Evolutionary conservation across 2,797 vertebrate genomes (phyloP).

Genomic region (Coilia nasus): DNA sequence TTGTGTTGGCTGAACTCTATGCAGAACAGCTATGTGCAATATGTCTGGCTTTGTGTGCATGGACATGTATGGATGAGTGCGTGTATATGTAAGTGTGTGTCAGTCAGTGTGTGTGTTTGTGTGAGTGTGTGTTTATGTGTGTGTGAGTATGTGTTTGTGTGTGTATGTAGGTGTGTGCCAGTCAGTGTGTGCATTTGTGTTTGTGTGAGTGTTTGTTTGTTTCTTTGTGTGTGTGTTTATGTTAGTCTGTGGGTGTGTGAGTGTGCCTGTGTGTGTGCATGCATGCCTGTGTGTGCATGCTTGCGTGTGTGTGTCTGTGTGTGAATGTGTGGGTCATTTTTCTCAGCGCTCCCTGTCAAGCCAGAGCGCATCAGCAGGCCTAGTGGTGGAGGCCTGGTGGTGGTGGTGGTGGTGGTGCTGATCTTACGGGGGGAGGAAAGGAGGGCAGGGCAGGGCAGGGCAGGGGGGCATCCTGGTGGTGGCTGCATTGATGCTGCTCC

Average conservation of each 20-base stretch:
- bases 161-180: too few species aligned
- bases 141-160: background rate
- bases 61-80: background rate
- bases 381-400: slow-evolving; percentile 43
- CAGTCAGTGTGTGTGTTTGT: background rate
- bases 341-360: too few species aligned
- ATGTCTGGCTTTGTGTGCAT: background rate
- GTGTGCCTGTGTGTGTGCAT: background rate
- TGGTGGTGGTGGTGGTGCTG: slow-evolving; percentile 51
- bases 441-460: too few species aligned
- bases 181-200: too few species aligned
- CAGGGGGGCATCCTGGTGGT: too few species aligned
- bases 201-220: too few species aligned
- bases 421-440: too few species aligned
- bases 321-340: background rate
- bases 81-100: background rate
- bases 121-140: background rate
- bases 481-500: too few species aligned
- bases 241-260: background rate
- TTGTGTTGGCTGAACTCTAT: background rate
- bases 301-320: background rate
- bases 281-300: too few species aligned
- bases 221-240: background rate
- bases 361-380: slow-evolving; percentile 34
- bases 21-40: background rate